Conservation (phyloP, 2,888 invertebrate genomes). For the Dusona sp. region DNA sequence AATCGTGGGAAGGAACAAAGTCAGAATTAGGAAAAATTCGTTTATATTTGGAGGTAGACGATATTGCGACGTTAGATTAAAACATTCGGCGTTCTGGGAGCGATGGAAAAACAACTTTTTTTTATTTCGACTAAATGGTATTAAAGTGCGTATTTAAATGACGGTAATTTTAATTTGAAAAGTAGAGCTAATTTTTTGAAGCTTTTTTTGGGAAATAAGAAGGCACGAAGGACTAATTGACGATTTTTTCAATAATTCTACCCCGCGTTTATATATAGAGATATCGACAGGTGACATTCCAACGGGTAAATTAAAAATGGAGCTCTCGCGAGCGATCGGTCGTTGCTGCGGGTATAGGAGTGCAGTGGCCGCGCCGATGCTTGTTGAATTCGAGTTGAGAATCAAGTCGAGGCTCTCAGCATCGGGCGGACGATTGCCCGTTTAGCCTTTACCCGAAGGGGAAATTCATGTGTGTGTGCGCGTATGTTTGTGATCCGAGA, state of each 20-base stretch:
- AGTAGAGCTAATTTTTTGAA: background rate
- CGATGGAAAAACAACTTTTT: background rate
- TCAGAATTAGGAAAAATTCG: background rate
- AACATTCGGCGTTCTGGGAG: background rate
- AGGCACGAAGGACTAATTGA: background rate
- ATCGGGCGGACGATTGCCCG: conserved; percentile 60
- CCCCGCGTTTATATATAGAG: background rate
- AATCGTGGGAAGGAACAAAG: background rate
- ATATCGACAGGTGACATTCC: conserved; percentile 66
- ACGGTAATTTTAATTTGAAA: background rate
- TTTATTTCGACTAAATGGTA: background rate
- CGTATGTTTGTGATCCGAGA: conserved; percentile 7
- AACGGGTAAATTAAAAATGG: conserved; percentile 63
- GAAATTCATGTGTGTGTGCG: conserved; percentile 8
- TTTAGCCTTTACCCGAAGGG: conserved; percentile 60
- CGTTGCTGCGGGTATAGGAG: conserved; percentile 36
- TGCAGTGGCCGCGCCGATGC: conserved; percentile 38
- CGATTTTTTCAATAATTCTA: background rate
- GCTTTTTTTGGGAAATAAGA: background rate
- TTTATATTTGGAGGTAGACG: no score
- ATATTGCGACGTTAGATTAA: background rate
- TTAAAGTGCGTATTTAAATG: background rate
- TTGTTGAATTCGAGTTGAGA: conserved; percentile 29
- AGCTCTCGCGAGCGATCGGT: conserved; percentile 39
- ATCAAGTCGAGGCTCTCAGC: conserved; percentile 33